phyloP scores from a whole-genome alignment of 2,888 invertebrate genomes.

The Timandra comae region DNA sequence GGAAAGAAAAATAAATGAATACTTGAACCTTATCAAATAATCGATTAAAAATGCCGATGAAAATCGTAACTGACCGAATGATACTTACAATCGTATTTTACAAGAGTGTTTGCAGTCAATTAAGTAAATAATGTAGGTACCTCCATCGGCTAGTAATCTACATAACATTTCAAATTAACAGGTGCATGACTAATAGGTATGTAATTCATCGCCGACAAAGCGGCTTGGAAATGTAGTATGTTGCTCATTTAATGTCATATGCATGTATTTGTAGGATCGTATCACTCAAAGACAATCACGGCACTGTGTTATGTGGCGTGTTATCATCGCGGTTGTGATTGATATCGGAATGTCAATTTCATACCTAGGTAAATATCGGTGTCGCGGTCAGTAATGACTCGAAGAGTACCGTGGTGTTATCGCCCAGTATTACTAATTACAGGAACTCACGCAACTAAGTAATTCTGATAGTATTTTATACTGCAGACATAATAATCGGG shows the following conservation, averaged over 20 bases:
- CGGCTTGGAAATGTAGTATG: conserved; percentile 21
- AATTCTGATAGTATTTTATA: conserved; percentile 41
- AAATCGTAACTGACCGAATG: too few species aligned
- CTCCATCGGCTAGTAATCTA: conserved; percentile 9
- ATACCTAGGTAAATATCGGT: conserved; percentile 47
- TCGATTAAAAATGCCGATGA: too few species aligned
- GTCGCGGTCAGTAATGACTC: conserved; percentile 53
- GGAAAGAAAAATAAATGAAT: too few species aligned
- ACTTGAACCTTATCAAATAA: too few species aligned
- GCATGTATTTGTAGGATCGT: conserved; percentile 23
- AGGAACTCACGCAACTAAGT: conserved; percentile 52
- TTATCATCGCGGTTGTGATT: conserved; percentile 32
- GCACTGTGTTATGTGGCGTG: conserved; percentile 14
- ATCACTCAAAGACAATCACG: conserved; percentile 39
- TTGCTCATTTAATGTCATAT: conserved; percentile 28
- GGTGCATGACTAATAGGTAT: conserved; percentile 27
- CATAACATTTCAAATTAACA: conserved; percentile 25
- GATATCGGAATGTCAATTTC: conserved; percentile 49
- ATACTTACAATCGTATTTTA: background rate
- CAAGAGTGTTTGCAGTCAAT: background rate
- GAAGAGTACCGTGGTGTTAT: conserved; percentile 41
- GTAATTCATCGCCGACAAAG: conserved; percentile 30
- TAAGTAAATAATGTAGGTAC: background rate
- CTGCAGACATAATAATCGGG: conserved; percentile 32
- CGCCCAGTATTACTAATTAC: conserved; percentile 61